Evolutionary conservation across 1,140 invertebrate species (phyloP).

Genomic region (Theocolax elegans): DNA sequence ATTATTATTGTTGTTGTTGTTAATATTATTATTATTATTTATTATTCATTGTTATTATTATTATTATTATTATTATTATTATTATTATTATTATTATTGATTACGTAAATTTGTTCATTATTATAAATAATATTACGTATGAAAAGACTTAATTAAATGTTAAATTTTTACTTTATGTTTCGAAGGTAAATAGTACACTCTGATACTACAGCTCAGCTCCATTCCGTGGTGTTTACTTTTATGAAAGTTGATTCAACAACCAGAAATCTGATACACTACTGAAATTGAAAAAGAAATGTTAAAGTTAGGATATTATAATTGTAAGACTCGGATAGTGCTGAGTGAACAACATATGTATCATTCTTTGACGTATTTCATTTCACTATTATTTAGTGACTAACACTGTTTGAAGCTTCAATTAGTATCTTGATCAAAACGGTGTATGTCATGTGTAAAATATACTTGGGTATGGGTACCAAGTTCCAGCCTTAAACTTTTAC

Average conservation of each 20-base stretch:
- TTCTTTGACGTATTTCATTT: conserved; percentile 64
- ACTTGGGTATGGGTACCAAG: conserved; percentile 67
- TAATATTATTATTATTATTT: too few species aligned
- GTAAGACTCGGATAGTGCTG: conserved; percentile 47
- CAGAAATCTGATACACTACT: too few species aligned
- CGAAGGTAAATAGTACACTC: conserved; percentile 38
- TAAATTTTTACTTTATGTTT: conserved; percentile 9
- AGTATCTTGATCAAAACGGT: conserved; percentile 68
- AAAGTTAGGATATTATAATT: conserved; percentile 7
- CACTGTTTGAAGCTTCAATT: conserved; percentile 70
- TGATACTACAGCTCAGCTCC: conserved; percentile 54
- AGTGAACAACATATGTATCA: conserved; percentile 53
- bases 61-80: too few species aligned
- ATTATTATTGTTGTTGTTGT: too few species aligned
- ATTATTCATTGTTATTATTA: too few species aligned
- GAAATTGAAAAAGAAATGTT: conserved; percentile 25
- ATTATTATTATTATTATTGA: too few species aligned
- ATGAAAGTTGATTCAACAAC: not conserved
- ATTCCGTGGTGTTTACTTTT: conserved; percentile 44
- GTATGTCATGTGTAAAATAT: conserved; percentile 70
- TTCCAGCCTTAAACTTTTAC: conserved; percentile 53
- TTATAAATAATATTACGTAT: too few species aligned
- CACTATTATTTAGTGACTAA: conserved; percentile 69
- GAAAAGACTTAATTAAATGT: too few species aligned
- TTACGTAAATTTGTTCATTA: too few species aligned